Evolutionary conservation across 2,113 vertebrate species (phyloP).

Genomic region (Mormyrus lacerda): DNA sequence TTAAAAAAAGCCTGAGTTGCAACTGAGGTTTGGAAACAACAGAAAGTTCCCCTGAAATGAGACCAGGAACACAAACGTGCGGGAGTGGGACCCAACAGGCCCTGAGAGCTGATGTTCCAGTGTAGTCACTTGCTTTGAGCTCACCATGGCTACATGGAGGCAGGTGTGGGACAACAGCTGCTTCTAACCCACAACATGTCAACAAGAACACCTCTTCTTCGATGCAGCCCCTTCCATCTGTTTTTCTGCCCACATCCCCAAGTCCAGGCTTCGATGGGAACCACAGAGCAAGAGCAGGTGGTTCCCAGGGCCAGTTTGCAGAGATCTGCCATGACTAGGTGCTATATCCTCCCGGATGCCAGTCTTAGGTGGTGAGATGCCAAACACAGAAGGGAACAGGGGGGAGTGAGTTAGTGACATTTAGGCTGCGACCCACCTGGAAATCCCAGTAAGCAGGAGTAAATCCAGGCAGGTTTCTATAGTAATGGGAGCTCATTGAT

Average conservation of each 20-base stretch:
- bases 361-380: background rate
- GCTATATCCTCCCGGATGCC: background rate
- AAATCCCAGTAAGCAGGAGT: background rate
- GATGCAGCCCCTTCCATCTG: background rate
- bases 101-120: background rate
- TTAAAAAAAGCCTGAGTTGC: constrained; percentile 16
- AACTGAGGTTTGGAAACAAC: constrained; percentile 14
- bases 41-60: background rate
- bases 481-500: background rate
- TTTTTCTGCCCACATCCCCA: background rate
- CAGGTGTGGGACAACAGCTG: background rate
- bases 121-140: background rate
- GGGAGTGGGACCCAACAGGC: background rate
- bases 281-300: background rate
- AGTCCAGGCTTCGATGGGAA: background rate
- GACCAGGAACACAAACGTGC: background rate
- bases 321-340: background rate
- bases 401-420: background rate
- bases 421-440: constrained; percentile 5
- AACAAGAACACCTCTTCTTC: background rate
- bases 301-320: background rate
- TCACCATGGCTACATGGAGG: background rate
- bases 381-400: background rate
- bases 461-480: background rate
- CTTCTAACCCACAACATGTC: background rate